Evolutionary conservation across 2,888 invertebrate genomes (phyloP), one percentile per base, ranked within the genome.

Genomic region (Brachynemurus nebulosus): DNA sequence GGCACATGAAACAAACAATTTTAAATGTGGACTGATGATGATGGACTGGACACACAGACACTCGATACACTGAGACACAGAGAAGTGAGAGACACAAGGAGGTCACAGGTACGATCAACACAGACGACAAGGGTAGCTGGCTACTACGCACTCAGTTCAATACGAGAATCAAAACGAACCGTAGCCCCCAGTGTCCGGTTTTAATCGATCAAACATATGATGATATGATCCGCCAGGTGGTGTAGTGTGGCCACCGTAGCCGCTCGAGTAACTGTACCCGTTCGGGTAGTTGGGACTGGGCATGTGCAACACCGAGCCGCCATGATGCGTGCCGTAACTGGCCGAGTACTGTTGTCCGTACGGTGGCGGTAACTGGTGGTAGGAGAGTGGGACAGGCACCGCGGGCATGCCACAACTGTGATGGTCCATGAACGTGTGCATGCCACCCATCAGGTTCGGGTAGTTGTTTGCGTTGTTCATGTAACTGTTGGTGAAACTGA

Each of bases 221-320:
- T 67, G 66, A 51, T 38, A 64, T 63, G 27, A 66, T 62, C 18
- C 30, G 14, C n/a, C 14, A 3, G 42, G 44, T 21, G 58, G 54
- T 45, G 59, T 61, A 27, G 59, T 54, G 40, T 60, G 58, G 35
- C 57, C 54, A 37, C 55, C 52, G 47, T 64, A 63, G 33, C 66
- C 63, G 16, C 66, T 64, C 37, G 61, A 57, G 14, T 59, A 55
- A 53, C 69, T 68, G 18, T 59, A 56, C 52, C 69, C 68, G 54
- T 74, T 74, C 1, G 79, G 76, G 61, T 80, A 81, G 58, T 78
- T 78, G 27, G 80, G 76, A 58, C 76, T 76, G 40, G 80, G 78
- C 59, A 80, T 71, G 59, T 79, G 79, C 51, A 79, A 65, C 47
- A 74, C 70, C 36, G 75, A 72, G 35, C 73, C 60, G 50, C 62